These are phyloP conservation scores for Scaeva pyrastri DNA, from an alignment of 2,888 invertebrate species.

Conservation along the genomic window DNA sequence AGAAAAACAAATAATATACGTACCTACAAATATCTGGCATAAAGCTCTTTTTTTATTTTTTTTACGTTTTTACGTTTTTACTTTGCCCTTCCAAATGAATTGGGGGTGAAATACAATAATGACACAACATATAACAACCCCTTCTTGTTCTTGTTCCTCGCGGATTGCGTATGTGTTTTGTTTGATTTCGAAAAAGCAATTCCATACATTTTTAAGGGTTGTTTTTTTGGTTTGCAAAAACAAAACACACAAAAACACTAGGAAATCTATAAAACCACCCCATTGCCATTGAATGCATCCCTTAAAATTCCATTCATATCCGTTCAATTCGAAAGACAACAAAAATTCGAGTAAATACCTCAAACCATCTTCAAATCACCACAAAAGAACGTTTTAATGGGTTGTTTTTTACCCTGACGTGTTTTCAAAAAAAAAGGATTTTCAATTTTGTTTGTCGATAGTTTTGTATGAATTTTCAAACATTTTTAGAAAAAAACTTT, in stretches of 20 bases:
- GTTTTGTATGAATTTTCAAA: too few relatives aligned
- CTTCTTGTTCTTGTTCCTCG: background rate
- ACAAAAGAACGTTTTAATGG: conserved; percentile 31
- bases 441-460: background rate
- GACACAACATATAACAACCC: background rate
- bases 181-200: conserved; percentile 46
- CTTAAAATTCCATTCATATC: conserved; percentile 45
- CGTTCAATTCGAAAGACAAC: background rate
- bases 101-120: conserved; percentile 18
- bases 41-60: background rate
- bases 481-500: too few relatives aligned
- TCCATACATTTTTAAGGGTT: conserved; percentile 48
- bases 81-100: conserved; percentile 1
- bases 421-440: background rate
- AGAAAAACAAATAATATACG: conserved; percentile 56
- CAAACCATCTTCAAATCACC: conserved; percentile 49
- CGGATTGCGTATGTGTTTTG: conserved; percentile 32
- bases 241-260: background rate
- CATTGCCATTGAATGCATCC: conserved; percentile 52
- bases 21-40: background rate
- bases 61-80: too few relatives aligned
- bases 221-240: conserved; percentile 30
- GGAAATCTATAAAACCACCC: conserved; percentile 55
- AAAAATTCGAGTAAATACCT: conserved; percentile 29
- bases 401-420: background rate